Conservation (phyloP, 2,888 invertebrate genomes). For the Cataglyphis cursor region DNA sequence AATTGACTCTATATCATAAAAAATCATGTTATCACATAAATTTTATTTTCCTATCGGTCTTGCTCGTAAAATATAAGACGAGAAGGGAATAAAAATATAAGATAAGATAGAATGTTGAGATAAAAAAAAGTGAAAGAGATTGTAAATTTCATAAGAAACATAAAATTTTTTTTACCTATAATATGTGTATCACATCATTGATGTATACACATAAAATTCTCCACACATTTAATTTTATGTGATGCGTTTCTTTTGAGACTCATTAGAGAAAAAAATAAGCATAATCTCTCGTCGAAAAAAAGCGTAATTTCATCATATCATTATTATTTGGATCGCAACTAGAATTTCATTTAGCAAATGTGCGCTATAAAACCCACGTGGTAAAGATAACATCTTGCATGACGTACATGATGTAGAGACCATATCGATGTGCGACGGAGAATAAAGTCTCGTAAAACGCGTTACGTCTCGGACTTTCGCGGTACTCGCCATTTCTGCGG, state of each 20-base stretch:
- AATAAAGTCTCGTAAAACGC: conserved; percentile 34
- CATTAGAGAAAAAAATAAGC: neutral
- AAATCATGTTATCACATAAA: conserved; percentile 1
- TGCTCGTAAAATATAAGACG: neutral
- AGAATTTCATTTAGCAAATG: conserved; percentile 27
- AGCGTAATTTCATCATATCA: neutral
- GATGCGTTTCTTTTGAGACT: neutral
- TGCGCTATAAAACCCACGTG: neutral
- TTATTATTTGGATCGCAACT: neutral
- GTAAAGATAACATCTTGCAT: conserved; percentile 19
- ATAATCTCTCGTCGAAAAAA: neutral
- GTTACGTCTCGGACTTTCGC: conserved; percentile 38
- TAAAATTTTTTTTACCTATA: neutral
- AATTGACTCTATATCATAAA: neutral
- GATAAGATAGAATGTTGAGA: neutral
- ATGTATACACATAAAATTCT: neutral
- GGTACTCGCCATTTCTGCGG: conserved; percentile 21
- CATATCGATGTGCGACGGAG: neutral
- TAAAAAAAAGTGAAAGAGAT: neutral
- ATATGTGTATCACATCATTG: neutral
- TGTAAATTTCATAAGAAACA: neutral
- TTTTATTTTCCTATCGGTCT: neutral
- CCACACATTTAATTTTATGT: neutral
- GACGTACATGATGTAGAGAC: conserved; percentile 1
- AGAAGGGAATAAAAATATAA: neutral